Conservation (phyloP, 2,113 vertebrate genomes). For the Varanus salvator region DNA sequence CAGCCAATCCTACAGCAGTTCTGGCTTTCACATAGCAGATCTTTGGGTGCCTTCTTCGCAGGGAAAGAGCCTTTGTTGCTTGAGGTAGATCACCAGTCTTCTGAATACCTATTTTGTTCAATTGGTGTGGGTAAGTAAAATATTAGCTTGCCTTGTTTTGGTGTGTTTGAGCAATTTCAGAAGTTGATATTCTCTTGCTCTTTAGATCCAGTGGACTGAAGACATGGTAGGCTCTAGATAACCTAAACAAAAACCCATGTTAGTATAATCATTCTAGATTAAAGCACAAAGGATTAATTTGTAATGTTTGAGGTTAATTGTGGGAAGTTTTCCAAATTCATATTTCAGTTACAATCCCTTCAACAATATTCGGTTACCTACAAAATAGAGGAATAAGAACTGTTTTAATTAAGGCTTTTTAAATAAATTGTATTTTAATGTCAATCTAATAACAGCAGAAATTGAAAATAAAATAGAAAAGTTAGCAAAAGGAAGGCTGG, state of each 20-base stretch:
- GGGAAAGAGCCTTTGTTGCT: neutral
- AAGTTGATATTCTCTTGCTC: neutral
- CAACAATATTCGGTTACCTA: neutral
- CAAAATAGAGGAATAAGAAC: neutral
- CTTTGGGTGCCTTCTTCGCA: neutral
- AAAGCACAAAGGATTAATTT: neutral
- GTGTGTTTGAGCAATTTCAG: neutral
- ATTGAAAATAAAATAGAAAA: neutral
- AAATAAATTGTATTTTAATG: neutral
- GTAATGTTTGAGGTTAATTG: neutral
- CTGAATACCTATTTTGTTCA: neutral
- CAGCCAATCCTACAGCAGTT: neutral
- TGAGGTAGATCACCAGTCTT: conserved; percentile 20
- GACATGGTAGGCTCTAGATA: neutral
- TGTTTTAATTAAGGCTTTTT: no score
- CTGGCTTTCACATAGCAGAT: neutral
- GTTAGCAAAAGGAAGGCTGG: neutral
- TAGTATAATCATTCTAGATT: neutral
- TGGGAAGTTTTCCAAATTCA: neutral
- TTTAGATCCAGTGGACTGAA: neutral
- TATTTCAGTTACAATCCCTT: neutral
- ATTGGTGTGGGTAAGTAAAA: neutral
- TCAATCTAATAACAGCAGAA: neutral
- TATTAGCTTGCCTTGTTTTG: neutral
- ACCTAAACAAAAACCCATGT: neutral